Evolutionary conservation across 64 coral and sea anemone species (phyloP).

Genomic region (Actinia equina): DNA sequence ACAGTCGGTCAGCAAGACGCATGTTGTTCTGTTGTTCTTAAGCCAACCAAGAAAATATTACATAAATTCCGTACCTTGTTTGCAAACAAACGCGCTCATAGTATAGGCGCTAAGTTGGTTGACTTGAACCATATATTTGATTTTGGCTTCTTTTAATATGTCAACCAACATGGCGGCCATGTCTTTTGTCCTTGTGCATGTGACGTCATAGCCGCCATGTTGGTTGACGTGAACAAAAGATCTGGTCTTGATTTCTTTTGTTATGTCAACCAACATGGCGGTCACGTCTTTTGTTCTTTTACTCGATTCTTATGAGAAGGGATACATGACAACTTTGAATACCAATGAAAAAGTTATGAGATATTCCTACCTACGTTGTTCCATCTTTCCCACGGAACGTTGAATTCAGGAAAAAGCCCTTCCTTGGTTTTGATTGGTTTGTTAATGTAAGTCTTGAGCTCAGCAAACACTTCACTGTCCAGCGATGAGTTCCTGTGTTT

Average conservation of each 20-base stretch:
- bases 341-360: not conserved
- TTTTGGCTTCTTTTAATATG: no score
- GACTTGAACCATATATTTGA: no score
- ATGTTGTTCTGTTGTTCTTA: not conserved
- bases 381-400: constrained; percentile 1
- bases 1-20: not conserved
- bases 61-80: not conserved
- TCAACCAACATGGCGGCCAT: no score
- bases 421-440: not conserved
- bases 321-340: not conserved
- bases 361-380: not conserved
- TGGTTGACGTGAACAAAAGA: not conserved
- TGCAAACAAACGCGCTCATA: no score
- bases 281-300: no score
- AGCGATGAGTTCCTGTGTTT: not conserved
- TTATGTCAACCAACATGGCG: no score
- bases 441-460: not conserved
- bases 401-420: not conserved
- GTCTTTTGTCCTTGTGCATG: no score
- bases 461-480: not conserved
- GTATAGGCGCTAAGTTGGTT: no score
- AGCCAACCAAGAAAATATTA: not conserved
- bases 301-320: no score
- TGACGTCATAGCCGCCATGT: no score
- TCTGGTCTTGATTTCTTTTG: no score